These are phyloP conservation scores for Hydrozoanthus tunicans DNA, from an alignment of 64 coral and sea anemone genomes.

Conservation along the genomic window DNA sequence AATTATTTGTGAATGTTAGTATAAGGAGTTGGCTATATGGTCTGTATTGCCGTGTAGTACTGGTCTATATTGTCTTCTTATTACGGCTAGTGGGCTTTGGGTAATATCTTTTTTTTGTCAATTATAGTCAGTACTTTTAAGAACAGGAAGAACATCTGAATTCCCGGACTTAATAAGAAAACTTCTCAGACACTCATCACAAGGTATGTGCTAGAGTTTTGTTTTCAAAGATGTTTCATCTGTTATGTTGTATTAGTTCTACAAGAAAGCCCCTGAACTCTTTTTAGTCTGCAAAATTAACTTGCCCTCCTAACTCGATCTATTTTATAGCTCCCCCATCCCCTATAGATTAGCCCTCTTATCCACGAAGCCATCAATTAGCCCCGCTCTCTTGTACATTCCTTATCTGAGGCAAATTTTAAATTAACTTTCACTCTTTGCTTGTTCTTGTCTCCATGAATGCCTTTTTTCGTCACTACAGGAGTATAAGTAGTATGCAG, in stretches of 20 bases:
- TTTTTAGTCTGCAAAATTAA: not conserved
- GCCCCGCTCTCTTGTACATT: not conserved
- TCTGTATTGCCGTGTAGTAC: too few species aligned
- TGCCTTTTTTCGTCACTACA: too few species aligned
- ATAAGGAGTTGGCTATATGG: too few species aligned
- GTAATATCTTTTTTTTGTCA: not conserved
- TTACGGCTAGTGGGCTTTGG: not conserved
- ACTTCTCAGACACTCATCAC: conserved; percentile 17
- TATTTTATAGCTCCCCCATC: too few species aligned
- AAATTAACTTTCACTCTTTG: too few species aligned
- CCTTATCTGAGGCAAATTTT: too few species aligned
- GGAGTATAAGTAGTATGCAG: too few species aligned
- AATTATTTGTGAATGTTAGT: too few species aligned
- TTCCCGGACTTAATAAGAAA: conserved; percentile 59
- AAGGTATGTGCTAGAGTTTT: conserved; percentile 25
- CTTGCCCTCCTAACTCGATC: too few species aligned
- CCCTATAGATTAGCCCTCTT: too few species aligned
- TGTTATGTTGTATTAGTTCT: not conserved
- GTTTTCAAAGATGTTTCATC: not conserved
- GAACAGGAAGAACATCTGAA: conserved; percentile 24
- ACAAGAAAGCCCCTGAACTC: not conserved
- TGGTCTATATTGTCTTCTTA: too few species aligned
- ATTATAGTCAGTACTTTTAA: conserved; percentile 40
- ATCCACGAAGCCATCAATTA: not conserved
- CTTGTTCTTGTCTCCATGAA: too few species aligned